phyloP scores from a whole-genome alignment of 2,888 invertebrate species.

The Ectobius pallidus region DNA sequence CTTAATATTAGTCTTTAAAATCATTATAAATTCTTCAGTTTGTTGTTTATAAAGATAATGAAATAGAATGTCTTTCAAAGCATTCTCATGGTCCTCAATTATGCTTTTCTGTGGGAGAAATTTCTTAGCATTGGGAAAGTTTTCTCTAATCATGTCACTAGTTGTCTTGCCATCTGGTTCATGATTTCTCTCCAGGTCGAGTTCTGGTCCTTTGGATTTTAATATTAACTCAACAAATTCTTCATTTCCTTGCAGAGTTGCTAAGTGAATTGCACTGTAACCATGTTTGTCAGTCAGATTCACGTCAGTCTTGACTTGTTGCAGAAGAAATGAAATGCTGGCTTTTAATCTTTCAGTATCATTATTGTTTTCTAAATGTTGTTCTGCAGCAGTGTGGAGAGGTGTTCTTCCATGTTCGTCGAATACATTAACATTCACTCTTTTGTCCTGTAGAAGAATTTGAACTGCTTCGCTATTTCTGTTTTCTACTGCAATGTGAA shows the following conservation, averaged over 20 bases:
- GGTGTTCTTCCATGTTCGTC: conserved; percentile 28
- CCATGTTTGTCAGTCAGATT: conserved; percentile 18
- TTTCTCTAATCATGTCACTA: not conserved
- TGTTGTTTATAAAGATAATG: conserved; percentile 19
- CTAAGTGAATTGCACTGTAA: conserved; percentile 11
- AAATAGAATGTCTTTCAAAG: not conserved
- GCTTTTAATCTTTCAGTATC: not conserved
- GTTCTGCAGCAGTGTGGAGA: conserved; percentile 20
- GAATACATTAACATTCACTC: conserved; percentile 7
- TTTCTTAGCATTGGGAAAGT: not conserved
- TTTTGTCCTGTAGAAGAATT: not conserved
- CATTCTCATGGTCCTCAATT: not conserved
- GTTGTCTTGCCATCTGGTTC: conserved; percentile 41
- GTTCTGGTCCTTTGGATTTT: conserved; percentile 59
- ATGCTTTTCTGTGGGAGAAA: conserved; percentile 18
- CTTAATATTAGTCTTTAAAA: not conserved
- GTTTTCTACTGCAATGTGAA: conserved; percentile 18
- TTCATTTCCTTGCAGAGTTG: conserved; percentile 61
- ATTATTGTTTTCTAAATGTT: not conserved
- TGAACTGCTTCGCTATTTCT: not conserved
- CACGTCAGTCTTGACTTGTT: not conserved
- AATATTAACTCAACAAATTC: conserved; percentile 62
- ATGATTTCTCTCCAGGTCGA: conserved; percentile 55
- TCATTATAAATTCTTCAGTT: conserved; percentile 37
- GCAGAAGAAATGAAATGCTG: conserved; percentile 11